Percentiles rank a stretch among this genome's conserved stretches.
Conservation (phyloP, 2,888 invertebrate species). For the Acleris emargana region DNA sequence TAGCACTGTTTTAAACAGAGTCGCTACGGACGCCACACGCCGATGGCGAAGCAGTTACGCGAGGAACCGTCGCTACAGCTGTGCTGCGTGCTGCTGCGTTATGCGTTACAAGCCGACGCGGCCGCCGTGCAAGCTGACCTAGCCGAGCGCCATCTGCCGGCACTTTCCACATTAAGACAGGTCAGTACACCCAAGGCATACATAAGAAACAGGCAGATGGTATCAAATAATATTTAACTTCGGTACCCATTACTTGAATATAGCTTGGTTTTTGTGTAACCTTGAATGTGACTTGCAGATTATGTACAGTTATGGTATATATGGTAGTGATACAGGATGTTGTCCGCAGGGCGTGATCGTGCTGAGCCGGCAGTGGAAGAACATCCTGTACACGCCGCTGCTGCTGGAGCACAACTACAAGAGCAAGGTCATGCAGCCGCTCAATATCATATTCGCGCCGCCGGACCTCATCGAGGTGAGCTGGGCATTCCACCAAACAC, state of each 20-base stretch:
- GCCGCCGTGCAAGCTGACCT: conserved; percentile 92
- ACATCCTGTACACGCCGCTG: conserved; percentile 95
- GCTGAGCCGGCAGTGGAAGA: conserved; percentile 98
- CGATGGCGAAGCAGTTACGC: conserved; percentile 94
- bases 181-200: conserved; percentile 59
- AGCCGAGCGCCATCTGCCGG: conserved; percentile 92
- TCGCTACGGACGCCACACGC: conserved; percentile 94
- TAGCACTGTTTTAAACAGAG: conserved; percentile 83
- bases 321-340: not conserved
- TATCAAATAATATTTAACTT: not conserved
- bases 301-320: not conserved
- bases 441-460: conserved; percentile 95
- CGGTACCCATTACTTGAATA: too few species aligned
- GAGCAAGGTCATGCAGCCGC: conserved; percentile 90
- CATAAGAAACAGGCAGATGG: not conserved
- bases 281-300: too few species aligned
- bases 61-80: conserved; percentile 98
- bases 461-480: conserved; percentile 92
- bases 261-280: too few species aligned
- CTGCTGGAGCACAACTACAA: conserved; percentile 95
- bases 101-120: conserved; percentile 90
- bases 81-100: conserved; percentile 93
- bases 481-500: too few species aligned
- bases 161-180: conserved; percentile 94
- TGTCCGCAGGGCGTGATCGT: conserved; percentile 93